These are phyloP conservation scores for Halichondria panicea DNA, from an alignment of 37 sponge, comb jelly and placozoan species.

Conservation along the genomic window DNA sequence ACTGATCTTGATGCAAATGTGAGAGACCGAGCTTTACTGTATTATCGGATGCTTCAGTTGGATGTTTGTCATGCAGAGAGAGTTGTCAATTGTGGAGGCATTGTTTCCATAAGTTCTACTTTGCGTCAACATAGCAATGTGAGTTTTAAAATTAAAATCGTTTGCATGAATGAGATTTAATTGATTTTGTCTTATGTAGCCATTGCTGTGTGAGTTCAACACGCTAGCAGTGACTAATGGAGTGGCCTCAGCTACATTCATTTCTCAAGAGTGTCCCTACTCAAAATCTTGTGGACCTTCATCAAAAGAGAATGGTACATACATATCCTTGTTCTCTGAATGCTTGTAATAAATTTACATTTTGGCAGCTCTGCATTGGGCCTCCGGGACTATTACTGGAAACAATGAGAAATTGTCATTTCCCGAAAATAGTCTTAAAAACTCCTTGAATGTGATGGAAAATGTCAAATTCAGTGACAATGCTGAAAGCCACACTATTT, in stretches of 20 bases:
- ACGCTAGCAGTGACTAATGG: constrained; percentile 84
- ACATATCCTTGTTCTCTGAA: not conserved
- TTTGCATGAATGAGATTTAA: not conserved
- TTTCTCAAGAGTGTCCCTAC: constrained; percentile 77
- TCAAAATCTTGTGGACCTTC: not conserved
- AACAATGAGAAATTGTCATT: not conserved
- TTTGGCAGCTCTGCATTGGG: not conserved
- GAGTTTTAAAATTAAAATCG: not conserved
- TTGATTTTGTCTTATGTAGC: constrained; percentile 30
- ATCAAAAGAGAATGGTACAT: constrained; percentile 14
- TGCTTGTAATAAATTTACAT: not conserved
- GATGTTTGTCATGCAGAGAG: constrained; percentile 67
- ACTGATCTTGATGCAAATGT: constrained; percentile 89
- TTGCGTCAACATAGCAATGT: not conserved
- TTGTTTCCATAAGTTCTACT: not conserved
- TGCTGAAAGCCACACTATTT: not conserved
- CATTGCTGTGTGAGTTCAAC: constrained; percentile 87
- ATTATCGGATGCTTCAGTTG: constrained; percentile 86
- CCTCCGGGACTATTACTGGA: not conserved
- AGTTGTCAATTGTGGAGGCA: constrained; percentile 30
- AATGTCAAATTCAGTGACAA: not conserved
- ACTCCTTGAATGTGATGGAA: not conserved
- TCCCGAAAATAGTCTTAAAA: not conserved
- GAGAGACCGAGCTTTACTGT: constrained; percentile 84
- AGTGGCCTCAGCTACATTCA: constrained; percentile 60